Conservation (phyloP, 1,140 invertebrate species). For the Drosophila willistoni region DNA sequence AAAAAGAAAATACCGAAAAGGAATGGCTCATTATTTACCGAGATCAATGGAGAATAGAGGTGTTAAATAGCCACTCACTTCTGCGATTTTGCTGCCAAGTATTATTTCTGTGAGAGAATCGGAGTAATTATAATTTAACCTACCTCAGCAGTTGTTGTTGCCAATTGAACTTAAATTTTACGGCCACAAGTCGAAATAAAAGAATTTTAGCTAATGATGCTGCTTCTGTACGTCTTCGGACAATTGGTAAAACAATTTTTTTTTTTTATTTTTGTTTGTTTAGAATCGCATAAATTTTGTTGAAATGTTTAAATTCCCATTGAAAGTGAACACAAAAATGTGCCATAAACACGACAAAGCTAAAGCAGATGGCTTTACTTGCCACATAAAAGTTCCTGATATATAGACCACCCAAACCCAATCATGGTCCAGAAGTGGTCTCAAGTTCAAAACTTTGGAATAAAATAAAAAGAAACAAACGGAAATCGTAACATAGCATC, state of each 20-base stretch:
- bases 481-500: too few relatives aligned
- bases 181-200: constrained; percentile 36
- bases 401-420: too few relatives aligned
- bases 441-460: too few relatives aligned
- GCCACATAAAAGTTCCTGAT: not conserved
- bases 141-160: not conserved
- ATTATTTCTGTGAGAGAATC: constrained; percentile 2
- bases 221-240: constrained; percentile 26
- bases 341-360: constrained; percentile 20
- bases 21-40: constrained; percentile 38
- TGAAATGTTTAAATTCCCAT: constrained; percentile 41
- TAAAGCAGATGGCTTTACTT: constrained; percentile 39
- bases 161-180: constrained; percentile 63
- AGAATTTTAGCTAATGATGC: constrained; percentile 24
- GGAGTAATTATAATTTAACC: not conserved
- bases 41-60: constrained; percentile 42
- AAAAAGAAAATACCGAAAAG: not conserved
- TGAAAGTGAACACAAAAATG: constrained; percentile 31
- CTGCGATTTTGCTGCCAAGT: constrained; percentile 9
- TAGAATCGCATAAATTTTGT: constrained; percentile 63
- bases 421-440: too few relatives aligned
- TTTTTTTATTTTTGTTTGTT: constrained; percentile 50
- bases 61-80: constrained; percentile 48
- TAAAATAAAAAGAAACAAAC: too few relatives aligned
- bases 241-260: constrained; percentile 26